Conservation (phyloP, 1,140 invertebrate species). For the Drosophila burlai region DNA sequence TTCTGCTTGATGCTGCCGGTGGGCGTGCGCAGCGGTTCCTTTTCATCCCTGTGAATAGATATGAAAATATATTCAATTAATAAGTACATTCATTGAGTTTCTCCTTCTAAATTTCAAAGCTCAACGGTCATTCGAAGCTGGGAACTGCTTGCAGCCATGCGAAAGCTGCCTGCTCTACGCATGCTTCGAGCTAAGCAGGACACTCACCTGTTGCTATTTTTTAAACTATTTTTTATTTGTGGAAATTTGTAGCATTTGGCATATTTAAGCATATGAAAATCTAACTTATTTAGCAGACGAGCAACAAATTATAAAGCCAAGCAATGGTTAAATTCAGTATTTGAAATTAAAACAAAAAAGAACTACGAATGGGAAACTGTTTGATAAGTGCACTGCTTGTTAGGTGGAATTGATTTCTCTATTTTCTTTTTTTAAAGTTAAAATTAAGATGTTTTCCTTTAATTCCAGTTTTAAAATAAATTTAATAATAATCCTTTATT, state of each 20-base stretch:
- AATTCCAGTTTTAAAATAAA: no score
- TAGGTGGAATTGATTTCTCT: neutral
- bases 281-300: neutral
- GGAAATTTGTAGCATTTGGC: neutral
- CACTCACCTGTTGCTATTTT: constrained; percentile 7
- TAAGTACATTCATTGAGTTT: neutral
- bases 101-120: neutral
- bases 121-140: constrained; percentile 5
- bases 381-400: neutral
- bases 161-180: constrained; percentile 8
- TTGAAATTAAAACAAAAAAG: neutral
- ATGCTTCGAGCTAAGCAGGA: constrained; percentile 5
- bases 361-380: neutral
- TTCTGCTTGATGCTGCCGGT: constrained; percentile 90
- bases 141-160: constrained; percentile 15
- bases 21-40: constrained; percentile 91
- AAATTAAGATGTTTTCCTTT: neutral
- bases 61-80: neutral
- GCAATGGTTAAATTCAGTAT: no score
- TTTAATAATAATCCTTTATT: no score
- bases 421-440: neutral
- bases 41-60: constrained; percentile 89
- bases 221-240: neutral
- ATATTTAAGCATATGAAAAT: neutral
- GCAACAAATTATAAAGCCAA: neutral